Percentiles rank a stretch among this genome's conserved stretches.
Evolutionary conservation across 2,888 invertebrate genomes (phyloP).

Genomic region (Ormyrus nitidulus): DNA sequence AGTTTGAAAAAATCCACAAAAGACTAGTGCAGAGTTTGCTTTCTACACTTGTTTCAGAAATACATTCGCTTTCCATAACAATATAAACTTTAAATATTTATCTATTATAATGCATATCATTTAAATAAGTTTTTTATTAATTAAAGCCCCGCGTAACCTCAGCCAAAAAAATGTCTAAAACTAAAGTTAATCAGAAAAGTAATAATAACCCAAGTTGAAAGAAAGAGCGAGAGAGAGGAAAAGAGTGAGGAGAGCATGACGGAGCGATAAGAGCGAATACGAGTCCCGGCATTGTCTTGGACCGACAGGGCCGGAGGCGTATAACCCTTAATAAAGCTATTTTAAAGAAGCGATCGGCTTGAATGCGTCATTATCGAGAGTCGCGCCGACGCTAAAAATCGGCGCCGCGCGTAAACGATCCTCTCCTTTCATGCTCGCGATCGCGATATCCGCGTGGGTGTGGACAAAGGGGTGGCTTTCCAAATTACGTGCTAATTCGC

Average conservation of each 20-base stretch:
- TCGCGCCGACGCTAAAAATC: constrained; percentile 4
- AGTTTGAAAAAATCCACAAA: too few species aligned
- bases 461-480: not conserved
- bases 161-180: too few species aligned
- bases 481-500: constrained; percentile 8
- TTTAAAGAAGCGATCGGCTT: constrained; percentile 52
- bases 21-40: too few species aligned
- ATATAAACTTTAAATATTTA: too few species aligned
- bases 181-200: too few species aligned
- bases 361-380: constrained; percentile 45
- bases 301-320: constrained; percentile 22
- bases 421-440: not conserved
- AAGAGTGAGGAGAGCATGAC: not conserved
- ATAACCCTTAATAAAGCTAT: constrained; percentile 54
- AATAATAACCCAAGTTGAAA: not conserved
- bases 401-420: not conserved
- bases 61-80: too few species aligned
- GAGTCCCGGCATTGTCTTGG: constrained; percentile 35
- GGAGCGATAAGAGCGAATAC: constrained; percentile 30
- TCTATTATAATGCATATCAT: too few species aligned
- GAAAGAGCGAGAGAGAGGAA: not conserved
- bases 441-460: not conserved
- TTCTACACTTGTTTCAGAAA: too few species aligned
- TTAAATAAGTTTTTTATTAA: too few species aligned
- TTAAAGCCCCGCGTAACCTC: too few species aligned